These are phyloP conservation scores for Tetraneura akinire DNA, from an alignment of 1,140 invertebrate species.

Conservation along the genomic window DNA sequence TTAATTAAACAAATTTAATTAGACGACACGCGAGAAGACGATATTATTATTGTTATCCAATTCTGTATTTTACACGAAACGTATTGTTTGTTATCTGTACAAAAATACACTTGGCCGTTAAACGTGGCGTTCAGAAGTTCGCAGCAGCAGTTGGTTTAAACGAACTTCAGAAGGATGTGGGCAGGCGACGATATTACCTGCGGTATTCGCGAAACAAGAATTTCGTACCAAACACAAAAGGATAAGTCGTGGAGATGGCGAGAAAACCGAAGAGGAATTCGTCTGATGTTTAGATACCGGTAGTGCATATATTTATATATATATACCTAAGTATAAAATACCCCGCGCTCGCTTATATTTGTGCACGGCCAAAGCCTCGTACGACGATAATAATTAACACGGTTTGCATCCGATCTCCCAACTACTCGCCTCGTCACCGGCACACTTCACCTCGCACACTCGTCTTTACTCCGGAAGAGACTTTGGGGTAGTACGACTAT, in stretches of 20 bases:
- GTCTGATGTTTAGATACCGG: constrained; percentile 7
- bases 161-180: no score
- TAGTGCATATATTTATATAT: neutral
- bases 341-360: no score
- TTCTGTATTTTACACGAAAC: no score
- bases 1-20: no score
- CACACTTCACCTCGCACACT: no score
- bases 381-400: constrained; percentile 37
- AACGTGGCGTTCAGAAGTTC: no score
- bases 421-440: no score
- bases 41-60: no score
- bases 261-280: constrained; percentile 29
- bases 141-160: no score
- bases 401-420: neutral
- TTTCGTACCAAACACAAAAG: neutral
- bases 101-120: no score
- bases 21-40: no score
- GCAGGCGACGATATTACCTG: neutral
- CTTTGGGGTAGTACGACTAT: neutral
- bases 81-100: no score
- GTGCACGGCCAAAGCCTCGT: neutral
- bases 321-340: neutral
- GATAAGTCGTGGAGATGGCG: neutral
- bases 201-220: neutral
- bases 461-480: constrained; percentile 7